Base-by-base conservation (phyloP, 35 echinoderm and acorn worm species). In the Hemicentrotus pulcherrimus region DNA sequence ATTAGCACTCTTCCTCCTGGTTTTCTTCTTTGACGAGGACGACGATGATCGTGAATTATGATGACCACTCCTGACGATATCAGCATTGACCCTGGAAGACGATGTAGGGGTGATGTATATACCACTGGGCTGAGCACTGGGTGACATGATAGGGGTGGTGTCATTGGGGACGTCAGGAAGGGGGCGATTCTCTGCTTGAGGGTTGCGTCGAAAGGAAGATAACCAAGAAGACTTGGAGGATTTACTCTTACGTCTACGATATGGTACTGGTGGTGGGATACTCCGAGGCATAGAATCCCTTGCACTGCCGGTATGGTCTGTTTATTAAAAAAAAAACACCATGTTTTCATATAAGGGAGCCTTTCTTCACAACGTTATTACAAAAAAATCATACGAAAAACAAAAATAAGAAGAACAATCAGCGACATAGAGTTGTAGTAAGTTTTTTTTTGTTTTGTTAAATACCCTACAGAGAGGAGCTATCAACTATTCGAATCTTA, bases 1-100 rank as follows among this genome's bases (percentile, higher is more conserved):
- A 78, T 78, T 78, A 28, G 19, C 65, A 78, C 65, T 78, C 65
- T 78, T 78, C 28, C 65, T 22, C 65, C 65, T n/a, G 19, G 65
- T 28, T 78, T 78, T 78, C 65, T 78, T 45, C 88, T 30, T 90
- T 47, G 88, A 90, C n/a, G 88, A 47, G 12, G 88, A 90, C 88
- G 88, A 90, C 31, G 88, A 90, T 7, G 88, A 90, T 7, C 32
- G 46, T 41, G 88, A 90, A 32, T 78, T 78, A 78, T n/a, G 65
- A n/a, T 78, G 65, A 7, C 65, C 24, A n/a, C 65, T 28, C 65
- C 65, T 78, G 22, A 28, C 15, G 50, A 55, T 10, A 55, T 55
- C 50, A 55, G 50, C 50, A 55, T 55, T 55, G 11, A 55, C 65
- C 65, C 65, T 78, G 19, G 19, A 6, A 4, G 65, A n/a, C 5